A percentile compares a stretch with the other conserved stretches of the same genome.
These are phyloP conservation scores for Melanotaenia nigrans DNA, from an alignment of 2,797 vertebrate species.

Conservation along the genomic window DNA sequence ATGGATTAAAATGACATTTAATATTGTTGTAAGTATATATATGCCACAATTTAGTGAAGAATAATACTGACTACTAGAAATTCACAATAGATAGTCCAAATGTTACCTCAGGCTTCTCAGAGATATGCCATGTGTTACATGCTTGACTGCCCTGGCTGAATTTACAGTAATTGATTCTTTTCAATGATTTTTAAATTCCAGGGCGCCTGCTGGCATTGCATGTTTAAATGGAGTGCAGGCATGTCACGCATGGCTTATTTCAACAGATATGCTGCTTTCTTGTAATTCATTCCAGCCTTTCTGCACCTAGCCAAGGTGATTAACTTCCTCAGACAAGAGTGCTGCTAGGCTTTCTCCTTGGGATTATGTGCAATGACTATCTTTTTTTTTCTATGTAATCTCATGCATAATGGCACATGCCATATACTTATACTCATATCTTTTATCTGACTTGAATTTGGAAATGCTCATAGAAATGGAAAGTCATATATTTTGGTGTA, in stretches of 20 bases:
- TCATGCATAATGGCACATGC: conserved; percentile 37
- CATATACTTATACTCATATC: conserved; percentile 7
- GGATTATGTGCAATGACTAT: conserved; percentile 47
- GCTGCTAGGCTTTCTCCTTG: conserved; percentile 47
- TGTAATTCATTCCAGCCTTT: conserved; percentile 76
- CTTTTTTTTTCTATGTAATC: conserved; percentile 40
- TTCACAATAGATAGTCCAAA: conserved; percentile 73
- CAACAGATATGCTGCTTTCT: conserved; percentile 73
- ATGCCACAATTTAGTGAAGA: conserved; percentile 71
- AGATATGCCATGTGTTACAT: conserved; percentile 86
- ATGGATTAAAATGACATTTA: conserved; percentile 64
- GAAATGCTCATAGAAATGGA: conserved; percentile 1
- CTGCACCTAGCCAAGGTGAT: conserved; percentile 72
- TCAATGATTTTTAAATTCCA: conserved; percentile 80
- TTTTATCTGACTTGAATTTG: conserved; percentile 17
- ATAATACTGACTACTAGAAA: conserved; percentile 61
- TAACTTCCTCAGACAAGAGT: conserved; percentile 63
- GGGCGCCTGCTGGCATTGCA: conserved; percentile 70
- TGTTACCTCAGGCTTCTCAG: conserved; percentile 66
- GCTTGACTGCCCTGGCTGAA: conserved; percentile 83
- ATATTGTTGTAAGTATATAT: conserved; percentile 59
- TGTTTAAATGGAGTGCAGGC: conserved; percentile 78
- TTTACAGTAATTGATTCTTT: conserved; percentile 89
- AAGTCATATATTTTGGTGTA: not conserved
- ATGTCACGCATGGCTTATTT: conserved; percentile 78